Conservation (phyloP, 2,797 vertebrate species). For the Pachyuromys duprasi region DNA sequence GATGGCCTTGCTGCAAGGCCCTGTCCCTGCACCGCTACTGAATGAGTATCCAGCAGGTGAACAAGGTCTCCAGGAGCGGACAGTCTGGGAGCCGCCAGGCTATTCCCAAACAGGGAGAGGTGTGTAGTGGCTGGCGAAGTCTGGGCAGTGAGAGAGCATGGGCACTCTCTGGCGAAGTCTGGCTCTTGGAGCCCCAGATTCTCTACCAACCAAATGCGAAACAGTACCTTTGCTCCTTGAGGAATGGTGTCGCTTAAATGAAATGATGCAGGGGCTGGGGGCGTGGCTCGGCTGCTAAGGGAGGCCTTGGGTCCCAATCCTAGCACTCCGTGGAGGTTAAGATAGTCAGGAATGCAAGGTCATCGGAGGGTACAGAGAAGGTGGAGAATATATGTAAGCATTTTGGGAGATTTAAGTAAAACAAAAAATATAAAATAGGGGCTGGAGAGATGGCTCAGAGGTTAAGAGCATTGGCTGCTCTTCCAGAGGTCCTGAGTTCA, state of each 20-base stretch:
- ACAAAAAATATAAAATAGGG: constrained; percentile 6
- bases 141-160: not conserved
- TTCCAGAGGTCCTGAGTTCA: too few relatives aligned
- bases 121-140: not conserved
- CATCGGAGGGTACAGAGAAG: not conserved
- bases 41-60: not conserved
- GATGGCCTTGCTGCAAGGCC: not conserved
- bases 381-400: not conserved
- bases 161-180: not conserved
- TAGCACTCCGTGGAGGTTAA: not conserved
- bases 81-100: not conserved
- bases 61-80: not conserved
- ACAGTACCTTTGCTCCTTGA: not conserved
- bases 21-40: not conserved
- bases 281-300: not conserved
- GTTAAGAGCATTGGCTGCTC: too few relatives aligned
- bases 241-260: not conserved
- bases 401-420: not conserved
- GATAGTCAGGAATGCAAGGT: not conserved
- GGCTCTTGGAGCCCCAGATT: not conserved
- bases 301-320: not conserved
- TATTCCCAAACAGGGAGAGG: not conserved
- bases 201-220: constrained; percentile 12
- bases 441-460: too few relatives aligned
- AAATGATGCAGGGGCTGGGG: not conserved